Percentiles rank a stretch among this genome's conserved stretches.
Evolutionary conservation across 2,797 vertebrate species (phyloP).

Genomic region (Euthynnus affinis): DNA sequence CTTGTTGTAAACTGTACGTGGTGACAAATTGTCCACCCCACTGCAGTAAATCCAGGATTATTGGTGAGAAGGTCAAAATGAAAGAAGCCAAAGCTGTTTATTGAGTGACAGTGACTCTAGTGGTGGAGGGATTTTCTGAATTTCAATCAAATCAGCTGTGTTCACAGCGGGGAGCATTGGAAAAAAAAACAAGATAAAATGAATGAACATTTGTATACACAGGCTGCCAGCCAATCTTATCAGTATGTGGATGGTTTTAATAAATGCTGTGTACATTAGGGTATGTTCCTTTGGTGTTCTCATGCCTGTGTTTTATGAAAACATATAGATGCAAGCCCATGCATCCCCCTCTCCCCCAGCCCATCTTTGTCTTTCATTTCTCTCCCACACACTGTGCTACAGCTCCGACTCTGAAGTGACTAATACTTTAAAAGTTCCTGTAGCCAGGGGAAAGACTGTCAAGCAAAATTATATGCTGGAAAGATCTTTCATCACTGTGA

Average conservation of each 20-base stretch:
- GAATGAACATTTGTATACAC: slow-evolving; percentile 24
- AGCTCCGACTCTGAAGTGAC: slow-evolving; percentile 62
- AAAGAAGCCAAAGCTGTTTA: slow-evolving; percentile 20
- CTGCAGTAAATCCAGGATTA: slow-evolving; percentile 46
- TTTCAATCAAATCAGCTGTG: slow-evolving; percentile 25
- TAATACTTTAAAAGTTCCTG: slow-evolving; percentile 75
- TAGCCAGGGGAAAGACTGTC: slow-evolving; percentile 75
- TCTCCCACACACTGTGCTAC: slow-evolving; percentile 71
- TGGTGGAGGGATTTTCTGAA: slow-evolving; percentile 22
- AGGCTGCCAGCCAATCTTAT: slow-evolving; percentile 14
- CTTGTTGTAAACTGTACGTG: background rate
- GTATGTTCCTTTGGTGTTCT: slow-evolving; percentile 44
- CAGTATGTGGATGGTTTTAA: slow-evolving; percentile 52
- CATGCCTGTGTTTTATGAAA: slow-evolving; percentile 41
- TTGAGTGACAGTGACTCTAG: slow-evolving; percentile 40
- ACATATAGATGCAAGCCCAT: slow-evolving; percentile 42
- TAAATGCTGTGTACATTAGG: slow-evolving; percentile 58
- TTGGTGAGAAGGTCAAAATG: slow-evolving; percentile 45
- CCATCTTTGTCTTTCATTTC: slow-evolving; percentile 60
- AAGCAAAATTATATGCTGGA: slow-evolving; percentile 67
- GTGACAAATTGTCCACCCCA: slow-evolving; percentile 18
- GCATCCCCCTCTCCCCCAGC: slow-evolving; percentile 25
- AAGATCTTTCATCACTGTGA: slow-evolving; percentile 65
- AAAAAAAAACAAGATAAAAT: slow-evolving; percentile 28
- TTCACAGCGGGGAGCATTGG: slow-evolving; percentile 17